Base-by-base conservation (phyloP, 1,140 invertebrate species). In the Drosophila auraria region DNA sequence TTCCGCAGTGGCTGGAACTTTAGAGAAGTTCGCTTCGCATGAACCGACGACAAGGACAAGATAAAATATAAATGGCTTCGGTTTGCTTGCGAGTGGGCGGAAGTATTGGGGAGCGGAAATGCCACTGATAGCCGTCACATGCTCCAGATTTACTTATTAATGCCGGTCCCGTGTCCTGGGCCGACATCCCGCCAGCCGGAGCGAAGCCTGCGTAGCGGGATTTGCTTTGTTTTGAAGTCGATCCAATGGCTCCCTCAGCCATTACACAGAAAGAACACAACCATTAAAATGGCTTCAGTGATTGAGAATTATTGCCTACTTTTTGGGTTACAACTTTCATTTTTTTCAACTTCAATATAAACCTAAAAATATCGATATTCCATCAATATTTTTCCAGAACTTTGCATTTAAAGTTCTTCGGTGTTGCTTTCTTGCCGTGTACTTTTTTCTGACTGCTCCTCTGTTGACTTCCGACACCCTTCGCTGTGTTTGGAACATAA, bases 101-200 rank as follows among this genome's bases (percentile, higher is more conserved):
- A 58, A 47, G 45, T 59, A 58, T 53, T 15, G 72, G 53, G 65
- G 53, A 59, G 68, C 77, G 82, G 82, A 84, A 80, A 78, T 90
- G 78, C 86, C 86, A 84, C 86, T 89, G 84, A 89, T 89, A 89
- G 84, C 86, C 84, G 81, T 89, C 84, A 89, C 86, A 89, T 89
- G 84, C 74, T 89, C 81, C 59, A 89, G 84, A 89, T 89, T 89
- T 89, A 89, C 86, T 89, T 89, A 89, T 89, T 90, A 89, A 89
- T 87, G 81, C 74, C 70, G 74, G 81, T 70, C 69, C 71, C 60
- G 81, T 78, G 80, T 80, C 59, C 65, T 51, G 58, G 20, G 50
- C 64, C 64, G 69, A 66, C 84, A 83, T 87, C 83, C 83, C 75
- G 78, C 64, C 68, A 65, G 53, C 50, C 60, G 75, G 69, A 49